Base-by-base conservation (phyloP, 2,797 vertebrate genomes). In the Meda fulgida region DNA sequence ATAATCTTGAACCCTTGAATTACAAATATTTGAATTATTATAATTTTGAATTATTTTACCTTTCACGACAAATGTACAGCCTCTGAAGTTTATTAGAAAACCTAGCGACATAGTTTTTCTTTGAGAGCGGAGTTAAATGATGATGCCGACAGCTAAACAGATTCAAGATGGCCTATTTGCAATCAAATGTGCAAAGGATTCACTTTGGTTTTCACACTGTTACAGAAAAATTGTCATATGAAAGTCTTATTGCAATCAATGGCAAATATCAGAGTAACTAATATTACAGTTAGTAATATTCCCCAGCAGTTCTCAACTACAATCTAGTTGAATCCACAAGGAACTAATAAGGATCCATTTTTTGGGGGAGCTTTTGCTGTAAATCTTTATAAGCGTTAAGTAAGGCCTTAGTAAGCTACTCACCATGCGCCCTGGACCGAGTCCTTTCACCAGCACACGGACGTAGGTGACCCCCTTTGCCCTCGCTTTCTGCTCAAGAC, bases 371-470 rank as follows among this genome's bases (percentile, higher is more conserved):
- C 16, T 80, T 81, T 46, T 34, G 0, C n/a, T n/a, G 29, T 51
- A 55, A 51, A 36, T 60, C 16, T 29, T 46, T 36, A 58, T 23
- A 38, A 10, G 2, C 10, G 19, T 38, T 21, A 34, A 58, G 3
- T 65, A 8, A 31, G 31, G 48, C 21, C 18, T 26, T 43, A 73
- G 67, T 11, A 29, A 66, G 19, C 23, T 82, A 88, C 97, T 93
- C 91, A 99, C 98, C 95, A 94, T 87, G 84, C 98, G 97, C 78
- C 98, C 98, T 0, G 97, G 97, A 72, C 98, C 98, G 43, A 99
- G 92, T 86, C 98, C 98, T 94, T 97, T 98, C 87, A 99, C 94
- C 67, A 98, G 48, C 7, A 99, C 96, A 14, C 98, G 96, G 8
- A 99, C 91, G 0, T 96, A 97, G 1, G 89, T 67, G 19, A 99